Evolutionary conservation across 2,113 vertebrate genomes (phyloP).

Genomic region (Holacanthus passer): DNA sequence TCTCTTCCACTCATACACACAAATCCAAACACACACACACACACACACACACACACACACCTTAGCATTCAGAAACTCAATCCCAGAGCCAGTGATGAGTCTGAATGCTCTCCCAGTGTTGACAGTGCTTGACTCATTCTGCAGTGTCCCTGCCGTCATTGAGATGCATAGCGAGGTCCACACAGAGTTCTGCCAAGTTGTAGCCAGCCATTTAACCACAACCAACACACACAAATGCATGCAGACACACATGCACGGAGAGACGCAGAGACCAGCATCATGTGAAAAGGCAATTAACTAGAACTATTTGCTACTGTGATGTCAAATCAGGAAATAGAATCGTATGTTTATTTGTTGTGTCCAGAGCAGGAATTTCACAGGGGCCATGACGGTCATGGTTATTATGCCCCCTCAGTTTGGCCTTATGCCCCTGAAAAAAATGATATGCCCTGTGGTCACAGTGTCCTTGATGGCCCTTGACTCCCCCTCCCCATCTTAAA

Average conservation of each 20-base stretch:
- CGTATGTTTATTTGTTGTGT: neutral
- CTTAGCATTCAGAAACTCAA: slow-evolving; percentile 39
- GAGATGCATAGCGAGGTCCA: slow-evolving; percentile 75
- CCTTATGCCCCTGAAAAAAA: no score
- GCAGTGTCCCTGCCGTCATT: slow-evolving; percentile 74
- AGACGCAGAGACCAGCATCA: slow-evolving; percentile 22
- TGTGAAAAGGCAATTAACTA: slow-evolving; percentile 38
- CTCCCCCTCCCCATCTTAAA: no score
- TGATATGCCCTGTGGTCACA: no score
- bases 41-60: slow-evolving; percentile 16
- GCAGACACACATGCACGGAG: slow-evolving; percentile 40
- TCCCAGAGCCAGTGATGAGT: slow-evolving; percentile 45
- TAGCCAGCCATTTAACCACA: slow-evolving; percentile 66
- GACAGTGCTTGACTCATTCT: slow-evolving; percentile 68
- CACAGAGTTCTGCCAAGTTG: slow-evolving; percentile 73
- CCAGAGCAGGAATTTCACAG: no score
- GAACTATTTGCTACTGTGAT: slow-evolving; percentile 6
- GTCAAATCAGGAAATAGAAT: neutral
- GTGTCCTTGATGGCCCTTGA: no score
- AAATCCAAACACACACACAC: slow-evolving; percentile 1
- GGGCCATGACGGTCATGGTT: no score
- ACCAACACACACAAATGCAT: slow-evolving; percentile 22
- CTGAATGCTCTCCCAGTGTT: slow-evolving; percentile 61
- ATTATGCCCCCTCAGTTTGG: no score
- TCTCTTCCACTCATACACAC: neutral